phyloP scores from a whole-genome alignment of 2,113 vertebrate species.

The Poeciliopsis prolifica region DNA sequence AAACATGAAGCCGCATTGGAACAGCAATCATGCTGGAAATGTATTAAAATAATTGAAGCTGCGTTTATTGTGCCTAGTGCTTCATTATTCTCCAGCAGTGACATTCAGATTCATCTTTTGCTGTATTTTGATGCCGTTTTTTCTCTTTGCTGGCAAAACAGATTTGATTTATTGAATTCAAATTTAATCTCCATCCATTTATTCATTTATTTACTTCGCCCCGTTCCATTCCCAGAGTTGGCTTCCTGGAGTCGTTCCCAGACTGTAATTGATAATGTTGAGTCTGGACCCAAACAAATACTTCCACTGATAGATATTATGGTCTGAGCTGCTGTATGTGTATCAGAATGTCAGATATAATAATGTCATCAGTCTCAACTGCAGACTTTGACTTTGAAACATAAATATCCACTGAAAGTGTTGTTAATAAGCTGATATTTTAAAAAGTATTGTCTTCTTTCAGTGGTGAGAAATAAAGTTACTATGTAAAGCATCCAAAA shows the following conservation, averaged over 20 bases:
- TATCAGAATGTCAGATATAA: not conserved
- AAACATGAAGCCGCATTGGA: conserved; percentile 25
- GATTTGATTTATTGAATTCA: conserved; percentile 10
- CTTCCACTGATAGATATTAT: not conserved
- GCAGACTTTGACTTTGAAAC: not conserved
- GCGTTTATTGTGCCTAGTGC: not conserved
- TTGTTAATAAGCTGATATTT: not conserved
- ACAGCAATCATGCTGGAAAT: conserved; percentile 11
- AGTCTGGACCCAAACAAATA: not conserved
- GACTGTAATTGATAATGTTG: not conserved
- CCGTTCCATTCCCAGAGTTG: not conserved
- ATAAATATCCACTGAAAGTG: not conserved
- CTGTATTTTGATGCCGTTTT: not conserved
- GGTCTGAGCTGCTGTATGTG: not conserved
- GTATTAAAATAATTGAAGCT: conserved; percentile 17
- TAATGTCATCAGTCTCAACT: not conserved
- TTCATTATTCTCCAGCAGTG: not conserved
- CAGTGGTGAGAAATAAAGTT: not conserved
- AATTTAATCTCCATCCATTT: conserved; percentile 3
- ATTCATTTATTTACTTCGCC: not conserved
- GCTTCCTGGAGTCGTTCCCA: conserved; percentile 1
- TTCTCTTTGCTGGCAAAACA: not conserved
- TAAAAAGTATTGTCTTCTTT: not conserved
- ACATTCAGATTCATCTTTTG: not conserved
- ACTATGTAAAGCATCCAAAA: no score